Evolutionary conservation across 2,888 invertebrate genomes (phyloP), one percentile per base, ranked within the genome.

Genomic region (Parnassius apollo): DNA sequence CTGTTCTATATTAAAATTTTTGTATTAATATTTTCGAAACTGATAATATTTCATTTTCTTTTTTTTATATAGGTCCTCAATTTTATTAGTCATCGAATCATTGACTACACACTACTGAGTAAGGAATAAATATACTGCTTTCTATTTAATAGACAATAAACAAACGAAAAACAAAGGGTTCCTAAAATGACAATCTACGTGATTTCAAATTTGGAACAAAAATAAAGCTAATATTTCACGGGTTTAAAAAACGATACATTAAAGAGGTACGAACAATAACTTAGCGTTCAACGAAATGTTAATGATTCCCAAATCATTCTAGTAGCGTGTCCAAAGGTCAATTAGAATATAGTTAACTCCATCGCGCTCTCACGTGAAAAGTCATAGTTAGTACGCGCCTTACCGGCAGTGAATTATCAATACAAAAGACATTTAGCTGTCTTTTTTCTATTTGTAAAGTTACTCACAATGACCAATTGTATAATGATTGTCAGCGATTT

Each of bases 361-460:
- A 57, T 54, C 57, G 53, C 42, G 53, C 35, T 57, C 52, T 48
- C 57, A 62, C 46, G 62, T 49, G 57, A 57, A 62, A n/a, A 42
- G 9, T 22, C 53, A 49, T 48, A 42, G 52, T 48, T 48, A 18
- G 18, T 11, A 42, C 35, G 9, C n/a, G 9, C 18, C 49, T 9
- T 13, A 55, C 50, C 12, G 44, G 44, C 42, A 44, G 9, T 50
- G 51, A 42, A 61, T 51, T 49, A 56, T 25, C 9, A 11, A 45
- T 13, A 60, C 53, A 60, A 60, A 60, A 53, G 59, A 52, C 45
- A 18, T 48, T 35, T 2, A 48, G 35, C 13, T 35, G 13, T 25
- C 46, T 45, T 35, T 35, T 57, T 45, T 7, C 4, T 35, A 35
- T 35, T 7, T 7, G 7, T 35, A 4, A 35, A 7, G 35, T 35